Conservation (phyloP, 2,113 vertebrate species). For the Nymphicus hollandicus region DNA sequence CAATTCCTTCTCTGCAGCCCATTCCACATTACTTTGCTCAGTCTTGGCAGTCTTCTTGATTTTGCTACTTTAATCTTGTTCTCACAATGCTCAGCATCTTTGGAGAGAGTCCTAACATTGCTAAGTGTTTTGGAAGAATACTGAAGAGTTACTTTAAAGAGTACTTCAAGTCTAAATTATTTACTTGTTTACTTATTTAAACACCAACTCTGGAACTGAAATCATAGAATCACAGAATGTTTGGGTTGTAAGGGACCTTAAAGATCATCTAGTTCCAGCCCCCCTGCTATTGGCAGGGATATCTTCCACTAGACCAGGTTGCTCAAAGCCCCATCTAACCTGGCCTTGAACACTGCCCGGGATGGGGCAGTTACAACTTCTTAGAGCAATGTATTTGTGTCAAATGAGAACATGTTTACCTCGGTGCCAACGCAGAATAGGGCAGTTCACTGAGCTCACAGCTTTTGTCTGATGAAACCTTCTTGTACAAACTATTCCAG, state of each 20-base stretch:
- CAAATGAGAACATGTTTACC: not conserved
- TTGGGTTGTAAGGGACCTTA: not conserved
- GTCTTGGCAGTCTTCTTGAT: not conserved
- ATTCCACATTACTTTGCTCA: not conserved
- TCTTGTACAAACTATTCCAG: not conserved
- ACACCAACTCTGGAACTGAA: not conserved
- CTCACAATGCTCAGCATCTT: not conserved
- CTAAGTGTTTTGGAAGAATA: not conserved
- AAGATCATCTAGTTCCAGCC: not conserved
- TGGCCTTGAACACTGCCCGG: not conserved
- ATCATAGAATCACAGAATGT: not conserved
- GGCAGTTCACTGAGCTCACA: not conserved
- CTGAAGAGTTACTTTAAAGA: not conserved
- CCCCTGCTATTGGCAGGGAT: not conserved
- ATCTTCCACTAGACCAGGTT: not conserved
- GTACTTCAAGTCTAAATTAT: not conserved
- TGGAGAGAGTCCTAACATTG: not conserved
- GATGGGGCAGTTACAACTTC: not conserved
- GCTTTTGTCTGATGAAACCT: not conserved
- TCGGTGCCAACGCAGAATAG: not conserved
- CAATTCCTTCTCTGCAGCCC: not conserved
- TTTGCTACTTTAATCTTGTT: not conserved
- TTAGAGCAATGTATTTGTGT: not conserved
- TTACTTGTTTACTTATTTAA: not conserved
- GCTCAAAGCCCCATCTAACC: not conserved